Evolutionary conservation across 2,113 vertebrate genomes (phyloP).

Genomic region (Cyphomyrus discorhynchus): DNA sequence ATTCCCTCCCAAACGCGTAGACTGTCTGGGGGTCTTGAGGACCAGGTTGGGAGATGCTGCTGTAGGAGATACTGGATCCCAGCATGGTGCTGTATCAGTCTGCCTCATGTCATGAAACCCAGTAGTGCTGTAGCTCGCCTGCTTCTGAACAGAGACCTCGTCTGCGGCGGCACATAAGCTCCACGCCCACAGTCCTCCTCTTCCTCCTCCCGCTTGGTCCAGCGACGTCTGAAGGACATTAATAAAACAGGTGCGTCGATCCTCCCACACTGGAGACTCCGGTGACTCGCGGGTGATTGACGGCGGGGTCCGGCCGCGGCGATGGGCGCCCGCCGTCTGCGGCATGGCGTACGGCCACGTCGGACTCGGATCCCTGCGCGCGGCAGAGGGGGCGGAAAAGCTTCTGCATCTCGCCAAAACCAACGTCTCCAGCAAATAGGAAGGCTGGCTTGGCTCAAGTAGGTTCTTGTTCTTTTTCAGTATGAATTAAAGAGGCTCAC

Average conservation of each 20-base stretch:
- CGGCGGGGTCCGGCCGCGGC: background rate
- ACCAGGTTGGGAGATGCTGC: background rate
- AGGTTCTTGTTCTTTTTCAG: background rate
- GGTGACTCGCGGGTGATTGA: background rate
- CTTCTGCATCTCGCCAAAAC: background rate
- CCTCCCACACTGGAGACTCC: background rate
- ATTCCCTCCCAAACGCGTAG: background rate
- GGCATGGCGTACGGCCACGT: background rate
- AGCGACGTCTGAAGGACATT: background rate
- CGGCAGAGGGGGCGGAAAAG: background rate
- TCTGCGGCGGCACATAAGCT: background rate
- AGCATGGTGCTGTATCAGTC: background rate
- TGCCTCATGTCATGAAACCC: background rate
- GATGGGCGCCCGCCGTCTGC: background rate
- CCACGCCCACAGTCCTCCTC: background rate
- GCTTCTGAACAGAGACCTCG: background rate
- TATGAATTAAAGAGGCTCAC: background rate
- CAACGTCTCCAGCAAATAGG: background rate
- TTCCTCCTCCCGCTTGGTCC: background rate
- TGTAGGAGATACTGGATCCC: background rate
- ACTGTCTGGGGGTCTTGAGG: background rate
- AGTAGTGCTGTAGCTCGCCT: background rate
- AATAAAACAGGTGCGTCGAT: background rate
- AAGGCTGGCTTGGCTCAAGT: background rate
- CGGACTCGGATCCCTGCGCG: background rate